Evolutionary conservation across 1,140 invertebrate genomes (phyloP).

Genomic region (Nasonia giraulti): DNA sequence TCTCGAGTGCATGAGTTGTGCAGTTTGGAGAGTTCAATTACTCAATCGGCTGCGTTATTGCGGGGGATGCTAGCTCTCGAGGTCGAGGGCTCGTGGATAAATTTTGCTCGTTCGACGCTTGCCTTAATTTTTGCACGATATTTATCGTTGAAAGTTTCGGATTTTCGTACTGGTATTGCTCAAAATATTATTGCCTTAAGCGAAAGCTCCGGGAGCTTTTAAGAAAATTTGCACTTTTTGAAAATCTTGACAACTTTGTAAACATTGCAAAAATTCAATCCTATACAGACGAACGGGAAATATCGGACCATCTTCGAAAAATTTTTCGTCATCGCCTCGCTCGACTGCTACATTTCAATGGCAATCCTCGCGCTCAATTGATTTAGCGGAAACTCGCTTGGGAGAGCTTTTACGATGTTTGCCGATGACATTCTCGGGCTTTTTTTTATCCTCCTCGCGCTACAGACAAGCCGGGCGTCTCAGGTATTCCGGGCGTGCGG

Average conservation of each 20-base stretch:
- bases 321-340: not conserved
- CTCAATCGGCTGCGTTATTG: not conserved
- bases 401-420: slow-evolving; percentile 40
- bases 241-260: not conserved
- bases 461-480: not conserved
- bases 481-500: slow-evolving; percentile 21
- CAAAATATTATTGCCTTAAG: not conserved
- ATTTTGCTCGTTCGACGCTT: not conserved
- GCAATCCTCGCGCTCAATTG: not conserved
- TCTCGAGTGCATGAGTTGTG: not conserved
- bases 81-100: not conserved
- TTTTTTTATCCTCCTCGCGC: not conserved
- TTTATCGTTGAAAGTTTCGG: not conserved
- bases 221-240: not conserved
- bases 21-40: not conserved
- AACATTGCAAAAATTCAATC: too few species aligned
- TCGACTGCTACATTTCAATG: too few species aligned
- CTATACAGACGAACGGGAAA: too few species aligned
- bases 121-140: too few species aligned
- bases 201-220: not conserved
- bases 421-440: slow-evolving; percentile 25
- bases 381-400: slow-evolving; percentile 14
- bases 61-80: not conserved
- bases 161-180: not conserved
- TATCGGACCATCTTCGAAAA: not conserved